These are phyloP conservation scores for Nemotelus pantherinus DNA, from an alignment of 2,888 invertebrate species.

Conservation along the genomic window DNA sequence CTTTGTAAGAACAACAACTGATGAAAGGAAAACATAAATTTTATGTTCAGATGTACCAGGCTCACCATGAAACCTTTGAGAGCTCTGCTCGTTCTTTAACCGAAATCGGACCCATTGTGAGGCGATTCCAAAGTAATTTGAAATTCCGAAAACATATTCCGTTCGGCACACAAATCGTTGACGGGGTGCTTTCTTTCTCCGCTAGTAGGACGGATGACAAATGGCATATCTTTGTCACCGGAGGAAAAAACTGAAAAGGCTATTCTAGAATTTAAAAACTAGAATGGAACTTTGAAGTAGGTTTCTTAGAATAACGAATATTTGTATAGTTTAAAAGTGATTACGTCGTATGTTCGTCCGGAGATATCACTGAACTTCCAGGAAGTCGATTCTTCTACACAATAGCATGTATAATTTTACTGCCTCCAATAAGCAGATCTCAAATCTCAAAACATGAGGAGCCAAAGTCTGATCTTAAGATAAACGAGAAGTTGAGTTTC, in stretches of 20 bases:
- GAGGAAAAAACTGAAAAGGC: not conserved
- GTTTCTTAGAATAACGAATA: no score
- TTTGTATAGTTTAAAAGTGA: not conserved
- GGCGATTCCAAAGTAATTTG: slow-evolving; percentile 35
- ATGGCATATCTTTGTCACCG: slow-evolving; percentile 23
- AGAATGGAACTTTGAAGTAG: no score
- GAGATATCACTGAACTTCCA: not conserved
- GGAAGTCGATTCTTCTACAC: no score
- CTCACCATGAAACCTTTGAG: slow-evolving; percentile 37
- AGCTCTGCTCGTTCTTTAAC: slow-evolving; percentile 3
- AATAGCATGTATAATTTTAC: no score
- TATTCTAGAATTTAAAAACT: not conserved
- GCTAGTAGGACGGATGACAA: slow-evolving; percentile 35
- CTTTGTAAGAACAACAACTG: slow-evolving; percentile 21
- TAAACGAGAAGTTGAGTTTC: no score
- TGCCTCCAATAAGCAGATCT: no score
- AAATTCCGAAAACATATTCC: slow-evolving; percentile 43
- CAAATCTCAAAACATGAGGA: no score
- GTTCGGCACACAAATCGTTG: slow-evolving; percentile 26
- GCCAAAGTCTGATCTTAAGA: no score
- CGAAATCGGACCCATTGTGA: slow-evolving; percentile 35
- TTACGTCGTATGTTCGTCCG: not conserved
- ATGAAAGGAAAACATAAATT: slow-evolving; percentile 33
- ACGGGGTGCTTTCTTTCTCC: slow-evolving; percentile 20
- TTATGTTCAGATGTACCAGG: slow-evolving; percentile 20